Base-by-base conservation (phyloP, 2,888 invertebrate species). In the Chaetogeoica ovagalla region DNA sequence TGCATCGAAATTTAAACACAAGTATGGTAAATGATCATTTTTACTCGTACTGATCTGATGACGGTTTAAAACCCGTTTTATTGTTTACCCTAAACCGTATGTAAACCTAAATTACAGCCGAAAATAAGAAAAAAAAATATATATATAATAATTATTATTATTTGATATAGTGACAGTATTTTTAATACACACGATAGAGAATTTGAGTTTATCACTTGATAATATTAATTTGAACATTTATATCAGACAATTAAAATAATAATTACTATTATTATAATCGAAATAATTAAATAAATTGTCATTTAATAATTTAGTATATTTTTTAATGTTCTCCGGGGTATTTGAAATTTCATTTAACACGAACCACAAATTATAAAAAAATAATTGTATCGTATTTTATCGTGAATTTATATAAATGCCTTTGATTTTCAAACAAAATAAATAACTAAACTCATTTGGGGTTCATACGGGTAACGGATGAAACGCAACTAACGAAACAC, bases 211-310 rank as follows among this genome's bases (percentile, higher is more conserved):
- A 48, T 72, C 60, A 72, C 9, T 8, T 6, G 30, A 30, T 62
- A 48, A n/a, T n/a, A 60, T 62, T 72, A 23, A 19, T 48, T 9
- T 19, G 23, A n/a, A 39, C 43, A 60, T 62, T 72, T 60, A 60
- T 62, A 17, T 23, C n/a, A 70, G 9, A 48, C 7, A 11, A 60
- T 60, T 72, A 43, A 48, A 72, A n/a, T n/a, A n/a, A n/a, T n/a
- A n/a, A n/a, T n/a, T n/a, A n/a, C n/a, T n/a, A n/a, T n/a, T n/a
- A n/a, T n/a, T n/a, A n/a, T 30, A 7, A 52, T 30, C 13, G 43
- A 62, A 48, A 60, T 72, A 72, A 72, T 62, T n/a, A 0, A 48
- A 72, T 19, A 2, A 72, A 62, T 39, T 52, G n/a, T 68, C 4
- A n/a, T n/a, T 23, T 6, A 23, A 52, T 23, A 48, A 6, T n/a